Percentiles rank a stretch among this genome's conserved stretches.
These are phyloP conservation scores for Buphagus erythrorhynchus DNA, from an alignment of 2,797 vertebrate genomes.

Conservation along the genomic window DNA sequence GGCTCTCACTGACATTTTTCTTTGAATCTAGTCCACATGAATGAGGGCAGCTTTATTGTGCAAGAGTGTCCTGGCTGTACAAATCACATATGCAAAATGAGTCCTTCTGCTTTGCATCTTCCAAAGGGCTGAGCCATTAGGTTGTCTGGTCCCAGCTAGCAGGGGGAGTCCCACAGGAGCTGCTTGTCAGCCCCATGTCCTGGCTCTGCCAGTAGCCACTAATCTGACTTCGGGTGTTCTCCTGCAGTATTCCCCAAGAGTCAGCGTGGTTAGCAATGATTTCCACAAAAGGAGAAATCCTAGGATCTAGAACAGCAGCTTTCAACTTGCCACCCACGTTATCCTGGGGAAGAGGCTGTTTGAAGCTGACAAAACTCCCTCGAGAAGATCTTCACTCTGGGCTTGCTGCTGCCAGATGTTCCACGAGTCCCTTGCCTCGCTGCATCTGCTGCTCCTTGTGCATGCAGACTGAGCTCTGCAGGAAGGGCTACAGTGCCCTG, in stretches of 20 bases:
- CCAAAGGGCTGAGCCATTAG: not conserved
- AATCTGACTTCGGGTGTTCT: not conserved
- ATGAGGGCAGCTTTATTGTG: not conserved
- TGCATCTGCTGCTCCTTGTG: not conserved
- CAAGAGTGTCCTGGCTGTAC: not conserved
- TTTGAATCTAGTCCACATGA: not conserved
- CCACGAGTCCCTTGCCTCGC: not conserved
- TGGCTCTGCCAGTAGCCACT: not conserved
- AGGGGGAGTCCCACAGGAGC: not conserved
- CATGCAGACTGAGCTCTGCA: not conserved
- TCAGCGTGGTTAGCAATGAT: not conserved
- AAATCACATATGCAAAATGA: not conserved
- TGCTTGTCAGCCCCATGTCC: fast-evolving
- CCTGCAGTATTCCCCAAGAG: not conserved
- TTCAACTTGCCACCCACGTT: not conserved
- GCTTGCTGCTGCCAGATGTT: not conserved
- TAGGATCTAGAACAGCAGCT: not conserved
- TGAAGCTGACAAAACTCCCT: not conserved
- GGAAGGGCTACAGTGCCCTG: not conserved
- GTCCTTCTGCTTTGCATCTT: not conserved
- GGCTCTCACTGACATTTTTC: not conserved
- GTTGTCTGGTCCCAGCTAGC: not conserved
- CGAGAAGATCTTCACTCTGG: not conserved
- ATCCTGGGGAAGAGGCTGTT: not conserved
- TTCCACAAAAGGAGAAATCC: not conserved